Conservation (phyloP, 2,888 invertebrate species). For the Lithophane ornitopus region DNA sequence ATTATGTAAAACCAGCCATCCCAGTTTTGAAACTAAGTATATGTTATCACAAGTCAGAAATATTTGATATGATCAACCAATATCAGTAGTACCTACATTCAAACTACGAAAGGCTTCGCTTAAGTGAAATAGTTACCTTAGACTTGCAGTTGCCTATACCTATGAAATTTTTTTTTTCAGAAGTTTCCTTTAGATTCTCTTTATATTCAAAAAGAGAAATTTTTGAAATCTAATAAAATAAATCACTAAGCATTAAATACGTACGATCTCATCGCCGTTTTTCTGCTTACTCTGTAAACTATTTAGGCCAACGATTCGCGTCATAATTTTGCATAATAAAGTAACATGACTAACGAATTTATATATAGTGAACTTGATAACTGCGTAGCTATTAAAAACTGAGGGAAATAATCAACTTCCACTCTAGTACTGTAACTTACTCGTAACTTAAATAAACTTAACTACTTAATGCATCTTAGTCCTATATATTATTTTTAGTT, state of each 20-base stretch:
- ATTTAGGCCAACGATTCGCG: background rate
- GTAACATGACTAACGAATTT: constrained; percentile 3
- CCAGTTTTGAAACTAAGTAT: background rate
- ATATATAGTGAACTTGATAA: background rate
- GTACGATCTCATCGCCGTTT: background rate
- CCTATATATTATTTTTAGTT: no score
- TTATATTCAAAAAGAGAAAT: background rate
- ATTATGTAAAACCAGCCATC: background rate
- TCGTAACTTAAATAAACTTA: background rate
- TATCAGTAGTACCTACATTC: background rate
- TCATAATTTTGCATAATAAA: background rate
- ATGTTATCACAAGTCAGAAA: background rate
- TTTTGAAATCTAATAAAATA: no score
- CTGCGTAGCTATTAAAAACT: background rate
- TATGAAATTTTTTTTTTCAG: background rate
- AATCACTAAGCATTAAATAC: background rate
- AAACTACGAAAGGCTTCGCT: background rate
- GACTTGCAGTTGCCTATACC: background rate
- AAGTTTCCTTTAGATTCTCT: background rate
- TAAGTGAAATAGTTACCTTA: background rate
- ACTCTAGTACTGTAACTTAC: no score
- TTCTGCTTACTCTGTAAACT: background rate
- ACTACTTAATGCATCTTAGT: no score
- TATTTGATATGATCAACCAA: background rate
- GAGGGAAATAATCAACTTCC: background rate